These are phyloP conservation scores for Hyposoter didymator DNA, from an alignment of 2,888 invertebrate genomes.

Conservation along the genomic window DNA sequence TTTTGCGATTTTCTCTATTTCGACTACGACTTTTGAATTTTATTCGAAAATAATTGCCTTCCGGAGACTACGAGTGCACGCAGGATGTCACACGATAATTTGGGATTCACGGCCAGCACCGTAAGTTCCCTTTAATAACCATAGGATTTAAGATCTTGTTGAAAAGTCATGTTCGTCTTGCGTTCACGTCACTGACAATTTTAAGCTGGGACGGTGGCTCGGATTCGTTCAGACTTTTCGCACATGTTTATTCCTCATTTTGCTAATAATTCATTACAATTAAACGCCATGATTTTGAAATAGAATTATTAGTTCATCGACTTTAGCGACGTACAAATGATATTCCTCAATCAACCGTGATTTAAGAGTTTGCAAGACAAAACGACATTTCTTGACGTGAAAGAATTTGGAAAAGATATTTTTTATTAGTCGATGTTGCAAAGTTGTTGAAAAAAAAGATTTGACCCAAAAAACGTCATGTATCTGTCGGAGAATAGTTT, in stretches of 20 bases:
- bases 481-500: neutral
- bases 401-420: neutral
- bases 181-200: neutral
- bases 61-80: constrained; percentile 37
- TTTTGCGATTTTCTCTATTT: neutral
- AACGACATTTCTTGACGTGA: neutral
- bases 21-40: neutral
- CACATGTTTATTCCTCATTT: neutral
- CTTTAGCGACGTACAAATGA: neutral
- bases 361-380: neutral
- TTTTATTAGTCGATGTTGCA: neutral
- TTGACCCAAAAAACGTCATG: neutral
- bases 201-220: neutral
- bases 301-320: no score
- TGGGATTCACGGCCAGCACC: constrained; percentile 81
- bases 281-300: no score
- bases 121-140: constrained; percentile 73
- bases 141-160: neutral
- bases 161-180: neutral
- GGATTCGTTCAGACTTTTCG: neutral
- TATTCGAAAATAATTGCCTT: neutral
- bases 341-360: neutral
- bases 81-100: constrained; percentile 81
- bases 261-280: neutral
- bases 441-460: neutral